These are phyloP conservation scores for Empis livida DNA, from an alignment of 2,888 invertebrate species.

Conservation along the genomic window DNA sequence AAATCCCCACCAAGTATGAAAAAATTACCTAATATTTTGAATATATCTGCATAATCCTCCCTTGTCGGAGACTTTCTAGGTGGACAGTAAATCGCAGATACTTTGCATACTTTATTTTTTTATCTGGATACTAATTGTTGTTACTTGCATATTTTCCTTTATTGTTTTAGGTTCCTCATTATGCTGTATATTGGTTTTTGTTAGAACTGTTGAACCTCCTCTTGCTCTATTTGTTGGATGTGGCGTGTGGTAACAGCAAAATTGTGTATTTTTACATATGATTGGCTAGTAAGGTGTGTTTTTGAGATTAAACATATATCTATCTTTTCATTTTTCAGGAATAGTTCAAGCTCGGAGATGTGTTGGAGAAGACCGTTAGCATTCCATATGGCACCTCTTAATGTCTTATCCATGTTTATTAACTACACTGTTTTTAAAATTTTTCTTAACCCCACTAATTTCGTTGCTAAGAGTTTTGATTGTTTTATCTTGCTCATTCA, in stretches of 20 bases:
- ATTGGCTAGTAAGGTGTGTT: no score
- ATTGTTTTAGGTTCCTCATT: neutral
- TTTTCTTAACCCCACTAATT: no score
- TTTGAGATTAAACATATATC: no score
- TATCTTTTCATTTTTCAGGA: conserved; percentile 5
- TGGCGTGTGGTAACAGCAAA: conserved; percentile 7
- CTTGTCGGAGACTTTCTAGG: neutral
- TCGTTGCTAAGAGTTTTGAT: no score
- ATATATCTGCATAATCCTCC: neutral
- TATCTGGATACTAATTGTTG: neutral
- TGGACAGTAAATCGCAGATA: conserved; percentile 4
- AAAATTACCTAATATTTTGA: neutral
- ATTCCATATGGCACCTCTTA: no score
- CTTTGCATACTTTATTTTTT: conserved; percentile 1
- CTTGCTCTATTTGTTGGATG: conserved; percentile 7
- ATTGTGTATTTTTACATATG: conserved; percentile 6
- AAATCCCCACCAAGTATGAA: conserved; percentile 1
- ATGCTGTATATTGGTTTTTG: conserved; percentile 1
- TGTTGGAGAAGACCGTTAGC: conserved; percentile 4
- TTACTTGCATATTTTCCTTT: neutral
- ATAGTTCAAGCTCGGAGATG: conserved; percentile 5
- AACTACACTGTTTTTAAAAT: no score
- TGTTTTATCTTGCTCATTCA: no score
- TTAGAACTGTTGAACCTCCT: conserved; percentile 8
- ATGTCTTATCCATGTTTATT: no score